These are phyloP conservation scores for Oreortyx pictus DNA, from an alignment of 2,797 vertebrate species.

Conservation along the genomic window DNA sequence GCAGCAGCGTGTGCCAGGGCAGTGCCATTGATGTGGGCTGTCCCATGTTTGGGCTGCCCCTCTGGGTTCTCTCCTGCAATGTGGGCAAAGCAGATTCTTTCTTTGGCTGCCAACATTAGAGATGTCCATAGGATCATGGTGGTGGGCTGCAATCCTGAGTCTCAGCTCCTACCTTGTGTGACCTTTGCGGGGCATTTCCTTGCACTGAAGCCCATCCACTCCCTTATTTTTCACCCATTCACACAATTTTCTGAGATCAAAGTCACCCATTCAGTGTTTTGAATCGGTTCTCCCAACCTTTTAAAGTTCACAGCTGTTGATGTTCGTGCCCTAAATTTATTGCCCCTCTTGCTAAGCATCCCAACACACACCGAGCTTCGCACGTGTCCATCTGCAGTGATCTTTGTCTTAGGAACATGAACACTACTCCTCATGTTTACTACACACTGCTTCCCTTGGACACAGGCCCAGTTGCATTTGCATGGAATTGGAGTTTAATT, in stretches of 20 bases:
- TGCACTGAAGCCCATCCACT: not conserved
- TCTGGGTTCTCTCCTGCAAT: not conserved
- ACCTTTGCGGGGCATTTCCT: not conserved
- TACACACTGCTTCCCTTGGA: slow-evolving; percentile 17
- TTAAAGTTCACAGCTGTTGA: not conserved
- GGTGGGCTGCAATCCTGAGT: not conserved
- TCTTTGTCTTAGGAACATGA: not conserved
- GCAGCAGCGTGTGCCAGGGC: fast-evolving
- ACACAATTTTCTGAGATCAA: not conserved
- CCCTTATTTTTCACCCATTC: not conserved
- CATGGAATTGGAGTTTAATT: not conserved
- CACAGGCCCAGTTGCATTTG: not conserved
- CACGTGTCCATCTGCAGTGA: not conserved
- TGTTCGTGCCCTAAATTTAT: not conserved
- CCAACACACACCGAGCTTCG: not conserved
- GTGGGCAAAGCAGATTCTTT: not conserved
- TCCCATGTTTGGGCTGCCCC: not conserved
- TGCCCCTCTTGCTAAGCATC: not conserved
- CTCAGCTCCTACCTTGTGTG: not conserved
- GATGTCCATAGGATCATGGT: not conserved
- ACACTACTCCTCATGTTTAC: not conserved
- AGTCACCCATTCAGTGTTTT: not conserved
- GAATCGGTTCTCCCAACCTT: not conserved
- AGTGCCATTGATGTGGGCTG: not conserved
- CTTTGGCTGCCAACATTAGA: not conserved